A percentile compares a stretch with the other conserved stretches of the same genome.
Evolutionary conservation across 2,797 vertebrate species (phyloP).

Genomic region (Platalea minor): DNA sequence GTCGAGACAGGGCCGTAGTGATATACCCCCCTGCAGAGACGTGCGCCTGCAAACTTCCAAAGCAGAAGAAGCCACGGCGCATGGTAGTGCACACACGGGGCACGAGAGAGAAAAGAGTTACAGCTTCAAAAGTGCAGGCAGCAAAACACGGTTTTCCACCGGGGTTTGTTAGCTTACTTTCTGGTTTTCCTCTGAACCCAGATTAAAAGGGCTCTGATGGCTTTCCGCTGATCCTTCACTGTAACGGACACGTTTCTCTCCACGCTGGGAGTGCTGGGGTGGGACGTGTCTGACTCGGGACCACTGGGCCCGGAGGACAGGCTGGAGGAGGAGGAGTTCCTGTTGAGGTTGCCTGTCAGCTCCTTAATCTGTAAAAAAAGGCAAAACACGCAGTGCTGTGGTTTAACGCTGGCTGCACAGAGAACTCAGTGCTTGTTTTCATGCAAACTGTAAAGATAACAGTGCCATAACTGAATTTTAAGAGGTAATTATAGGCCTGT

Average conservation of each 20-base stretch:
- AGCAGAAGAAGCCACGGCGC: not conserved
- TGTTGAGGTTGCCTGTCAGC: slow-evolving; percentile 93
- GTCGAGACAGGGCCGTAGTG: not conserved
- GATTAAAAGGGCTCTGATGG: slow-evolving; percentile 90
- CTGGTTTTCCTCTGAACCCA: slow-evolving; percentile 95
- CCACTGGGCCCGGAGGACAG: slow-evolving; percentile 89
- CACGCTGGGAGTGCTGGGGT: slow-evolving; percentile 81
- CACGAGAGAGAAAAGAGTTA: not conserved
- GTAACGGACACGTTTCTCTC: slow-evolving; percentile 76
- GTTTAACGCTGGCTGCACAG: not conserved
- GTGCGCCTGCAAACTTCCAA: not conserved
- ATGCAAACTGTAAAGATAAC: not conserved
- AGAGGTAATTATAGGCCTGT: not conserved
- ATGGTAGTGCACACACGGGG: fast-evolving
- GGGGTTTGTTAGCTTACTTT: slow-evolving; percentile 82
- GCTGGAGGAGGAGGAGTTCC: slow-evolving; percentile 89
- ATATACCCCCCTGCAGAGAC: not conserved
- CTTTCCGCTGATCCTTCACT: slow-evolving; percentile 86
- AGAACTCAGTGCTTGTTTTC: not conserved
- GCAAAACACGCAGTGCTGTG: not conserved
- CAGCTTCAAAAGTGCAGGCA: not conserved
- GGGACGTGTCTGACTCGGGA: slow-evolving; percentile 87
- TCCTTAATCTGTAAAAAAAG: slow-evolving; percentile 88
- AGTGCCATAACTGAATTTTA: not conserved
- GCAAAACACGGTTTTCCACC: not conserved